Percentiles rank a stretch among this genome's conserved stretches.
phyloP scores from a whole-genome alignment of 2,888 invertebrate species.

The Ophion ventricosus region DNA sequence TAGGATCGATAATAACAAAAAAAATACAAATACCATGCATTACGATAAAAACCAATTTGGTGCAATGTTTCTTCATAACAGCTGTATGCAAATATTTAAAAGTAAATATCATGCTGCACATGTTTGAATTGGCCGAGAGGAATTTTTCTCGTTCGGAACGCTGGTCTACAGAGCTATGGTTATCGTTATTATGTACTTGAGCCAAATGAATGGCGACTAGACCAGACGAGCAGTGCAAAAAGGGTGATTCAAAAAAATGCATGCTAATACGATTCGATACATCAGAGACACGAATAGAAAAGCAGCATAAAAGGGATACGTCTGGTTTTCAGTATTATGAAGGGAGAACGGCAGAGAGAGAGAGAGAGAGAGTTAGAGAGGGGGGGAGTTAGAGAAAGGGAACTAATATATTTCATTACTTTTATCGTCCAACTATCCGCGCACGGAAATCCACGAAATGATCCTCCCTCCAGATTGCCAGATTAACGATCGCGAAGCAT shows the following conservation, averaged over 20 bases:
- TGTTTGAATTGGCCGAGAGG: too few relatives aligned
- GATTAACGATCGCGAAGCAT: constrained; percentile 46
- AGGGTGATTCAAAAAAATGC: constrained; percentile 8
- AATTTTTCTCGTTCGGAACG: too few relatives aligned
- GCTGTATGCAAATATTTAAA: not conserved
- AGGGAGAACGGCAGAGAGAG: not conserved
- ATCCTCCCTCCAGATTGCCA: constrained; percentile 41
- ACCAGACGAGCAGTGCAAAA: constrained; percentile 15
- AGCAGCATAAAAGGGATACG: constrained; percentile 7
- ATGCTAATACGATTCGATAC: constrained; percentile 39
- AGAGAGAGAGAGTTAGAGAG: too few relatives aligned
- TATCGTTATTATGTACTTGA: not conserved
- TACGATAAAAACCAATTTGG: not conserved
- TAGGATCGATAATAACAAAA: not conserved
- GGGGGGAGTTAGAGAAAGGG: not conserved
- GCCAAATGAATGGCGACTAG: constrained; percentile 4
- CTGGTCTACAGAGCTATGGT: not conserved
- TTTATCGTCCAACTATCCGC: constrained; percentile 35
- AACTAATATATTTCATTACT: constrained; percentile 43
- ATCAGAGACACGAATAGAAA: constrained; percentile 31
- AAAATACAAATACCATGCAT: not conserved
- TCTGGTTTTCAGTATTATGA: not conserved
- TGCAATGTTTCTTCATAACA: not conserved
- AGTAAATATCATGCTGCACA: not conserved
- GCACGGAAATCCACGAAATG: constrained; percentile 46